phyloP scores from a whole-genome alignment of 1,140 invertebrate species.

The Lordiphosa clarofinis region DNA sequence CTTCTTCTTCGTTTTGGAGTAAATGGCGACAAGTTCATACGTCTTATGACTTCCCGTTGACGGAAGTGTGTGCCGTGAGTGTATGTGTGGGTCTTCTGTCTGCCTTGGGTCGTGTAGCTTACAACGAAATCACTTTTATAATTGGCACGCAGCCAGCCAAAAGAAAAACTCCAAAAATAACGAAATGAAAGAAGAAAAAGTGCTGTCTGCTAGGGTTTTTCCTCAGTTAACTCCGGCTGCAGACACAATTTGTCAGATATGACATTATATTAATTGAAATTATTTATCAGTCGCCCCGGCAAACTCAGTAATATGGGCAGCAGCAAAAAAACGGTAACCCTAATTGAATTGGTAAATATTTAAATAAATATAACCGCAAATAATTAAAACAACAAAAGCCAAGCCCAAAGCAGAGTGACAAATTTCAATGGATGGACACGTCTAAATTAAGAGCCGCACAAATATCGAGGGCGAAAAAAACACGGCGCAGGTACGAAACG shows the following conservation, averaged over 20 bases:
- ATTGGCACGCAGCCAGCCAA: constrained; percentile 75
- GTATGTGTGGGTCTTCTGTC: constrained; percentile 46
- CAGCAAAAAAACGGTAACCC: constrained; percentile 29
- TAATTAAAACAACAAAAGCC: constrained; percentile 78
- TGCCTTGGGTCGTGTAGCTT: constrained; percentile 65
- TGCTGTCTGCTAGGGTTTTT: constrained; percentile 48
- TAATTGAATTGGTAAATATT: constrained; percentile 79
- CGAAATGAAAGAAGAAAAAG: constrained; percentile 19
- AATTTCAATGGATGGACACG: constrained; percentile 63
- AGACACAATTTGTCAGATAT: constrained; percentile 67
- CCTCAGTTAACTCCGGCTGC: constrained; percentile 59
- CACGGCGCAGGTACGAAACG: constrained; percentile 2
- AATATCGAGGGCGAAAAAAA: constrained; percentile 23
- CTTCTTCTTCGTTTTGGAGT: constrained; percentile 28
- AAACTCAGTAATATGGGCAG: constrained; percentile 17
- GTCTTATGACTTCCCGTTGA: constrained; percentile 76
- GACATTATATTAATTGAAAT: constrained; percentile 74
- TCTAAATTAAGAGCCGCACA: constrained; percentile 70
- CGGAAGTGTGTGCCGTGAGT: constrained; percentile 53
- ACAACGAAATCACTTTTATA: constrained; percentile 76
- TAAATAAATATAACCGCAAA: constrained; percentile 78
- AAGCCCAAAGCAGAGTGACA: constrained; percentile 34
- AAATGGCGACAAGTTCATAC: constrained; percentile 70
- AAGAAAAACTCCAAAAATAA: constrained; percentile 48
- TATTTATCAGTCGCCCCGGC: constrained; percentile 29